Percentiles rank a stretch among this genome's conserved stretches.
These are phyloP conservation scores for Drosophila pallidifrons DNA, from an alignment of 1,140 invertebrate species.

Conservation along the genomic window DNA sequence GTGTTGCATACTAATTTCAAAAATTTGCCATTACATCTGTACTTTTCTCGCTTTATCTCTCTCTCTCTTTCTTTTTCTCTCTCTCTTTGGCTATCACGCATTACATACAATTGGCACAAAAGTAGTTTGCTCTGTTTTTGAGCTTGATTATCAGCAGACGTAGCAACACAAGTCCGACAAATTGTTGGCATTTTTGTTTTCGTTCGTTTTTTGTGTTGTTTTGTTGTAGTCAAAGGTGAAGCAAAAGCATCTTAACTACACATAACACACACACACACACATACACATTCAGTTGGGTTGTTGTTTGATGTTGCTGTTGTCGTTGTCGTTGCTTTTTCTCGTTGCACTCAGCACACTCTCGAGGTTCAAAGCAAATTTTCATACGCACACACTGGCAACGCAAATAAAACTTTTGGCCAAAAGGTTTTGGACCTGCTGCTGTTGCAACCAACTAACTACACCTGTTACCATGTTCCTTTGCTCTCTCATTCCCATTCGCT, in stretches of 20 bases:
- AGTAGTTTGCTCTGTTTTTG: slow-evolving; percentile 54
- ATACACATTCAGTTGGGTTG: slow-evolving; percentile 1
- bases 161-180: slow-evolving; percentile 47
- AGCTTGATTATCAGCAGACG: slow-evolving; percentile 64
- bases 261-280: slow-evolving; percentile 17
- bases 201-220: too few species aligned
- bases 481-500: neutral
- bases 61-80: neutral
- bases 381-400: slow-evolving; percentile 34
- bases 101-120: slow-evolving; percentile 57
- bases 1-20: slow-evolving; percentile 79
- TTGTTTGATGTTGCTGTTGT: slow-evolving; percentile 14
- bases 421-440: neutral
- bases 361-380: slow-evolving; percentile 41
- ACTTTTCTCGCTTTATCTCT: slow-evolving; percentile 33
- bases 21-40: slow-evolving; percentile 79
- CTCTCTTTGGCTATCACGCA: slow-evolving; percentile 40
- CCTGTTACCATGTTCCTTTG: neutral
- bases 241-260: slow-evolving; percentile 54
- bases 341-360: slow-evolving; percentile 9
- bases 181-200: slow-evolving; percentile 58
- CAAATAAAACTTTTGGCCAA: slow-evolving; percentile 45
- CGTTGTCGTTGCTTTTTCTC: slow-evolving; percentile 14
- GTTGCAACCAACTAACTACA: neutral
- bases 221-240: slow-evolving; percentile 64